Evolutionary conservation across 2,113 vertebrate genomes (phyloP).

Genomic region (Colistium nudipinnis): DNA sequence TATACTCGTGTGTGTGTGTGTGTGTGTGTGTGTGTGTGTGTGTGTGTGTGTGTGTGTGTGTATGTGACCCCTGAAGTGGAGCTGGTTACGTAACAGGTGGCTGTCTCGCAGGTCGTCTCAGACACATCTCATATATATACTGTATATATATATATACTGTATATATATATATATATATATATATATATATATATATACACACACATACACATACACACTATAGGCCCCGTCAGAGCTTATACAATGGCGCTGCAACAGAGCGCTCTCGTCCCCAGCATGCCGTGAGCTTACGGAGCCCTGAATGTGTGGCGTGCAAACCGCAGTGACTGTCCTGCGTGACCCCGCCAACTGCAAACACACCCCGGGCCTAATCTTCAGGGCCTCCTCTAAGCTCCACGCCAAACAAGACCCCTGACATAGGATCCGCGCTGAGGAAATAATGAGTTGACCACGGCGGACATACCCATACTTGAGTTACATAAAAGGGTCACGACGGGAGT

Average conservation of each 20-base stretch:
- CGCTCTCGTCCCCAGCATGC: conserved; percentile 14
- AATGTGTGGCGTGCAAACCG: background rate
- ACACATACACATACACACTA: too few relatives aligned
- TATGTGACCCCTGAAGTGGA: conserved; percentile 35
- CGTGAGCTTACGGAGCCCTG: background rate
- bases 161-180: too few relatives aligned
- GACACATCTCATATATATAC: conserved; percentile 48
- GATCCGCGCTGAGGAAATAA: conserved; percentile 37
- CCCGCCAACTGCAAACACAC: conserved; percentile 38
- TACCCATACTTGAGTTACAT: background rate
- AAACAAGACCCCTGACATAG: conserved; percentile 57
- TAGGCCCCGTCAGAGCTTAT: conserved; percentile 50
- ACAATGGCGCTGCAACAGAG: conserved; percentile 12
- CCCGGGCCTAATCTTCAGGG: conserved; percentile 30
- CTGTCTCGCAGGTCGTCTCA: conserved; percentile 53
- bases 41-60: conserved; percentile 31
- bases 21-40: conserved; percentile 27
- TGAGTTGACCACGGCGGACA: conserved; percentile 17
- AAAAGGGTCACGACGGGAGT: background rate
- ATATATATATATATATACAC: too few relatives aligned
- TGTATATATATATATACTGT: too few relatives aligned
- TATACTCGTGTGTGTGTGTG: conserved; percentile 35
- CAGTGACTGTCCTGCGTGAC: conserved; percentile 27
- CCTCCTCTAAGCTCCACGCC: conserved; percentile 22
- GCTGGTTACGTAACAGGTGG: conserved; percentile 23